phyloP scores from a whole-genome alignment of 2,888 invertebrate genomes.

The Noctua pronuba region DNA sequence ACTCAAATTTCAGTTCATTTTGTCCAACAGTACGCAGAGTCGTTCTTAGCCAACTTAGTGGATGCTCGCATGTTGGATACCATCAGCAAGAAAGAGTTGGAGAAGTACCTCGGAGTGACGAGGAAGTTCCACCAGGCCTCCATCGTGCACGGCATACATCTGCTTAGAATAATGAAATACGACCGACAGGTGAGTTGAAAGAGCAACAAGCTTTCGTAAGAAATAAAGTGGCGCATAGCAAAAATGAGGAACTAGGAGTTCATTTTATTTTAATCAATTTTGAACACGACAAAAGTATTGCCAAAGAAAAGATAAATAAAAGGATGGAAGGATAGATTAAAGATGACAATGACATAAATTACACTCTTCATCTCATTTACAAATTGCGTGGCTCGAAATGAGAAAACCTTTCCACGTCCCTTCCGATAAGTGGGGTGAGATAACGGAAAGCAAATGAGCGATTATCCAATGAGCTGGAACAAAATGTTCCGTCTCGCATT shows the following conservation, averaged over 20 bases:
- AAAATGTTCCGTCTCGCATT: slow-evolving; percentile 75
- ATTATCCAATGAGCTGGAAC: slow-evolving; percentile 79
- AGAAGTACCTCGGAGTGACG: slow-evolving; percentile 97
- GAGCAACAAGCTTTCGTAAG: not conserved
- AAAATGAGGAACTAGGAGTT: not conserved
- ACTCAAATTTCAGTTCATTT: not conserved
- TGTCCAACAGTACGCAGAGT: slow-evolving; percentile 94
- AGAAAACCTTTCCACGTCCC: slow-evolving; percentile 71
- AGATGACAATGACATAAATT: slow-evolving; percentile 60
- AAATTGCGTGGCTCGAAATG: slow-evolving; percentile 65
- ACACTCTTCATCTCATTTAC: slow-evolving; percentile 60
- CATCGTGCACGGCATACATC: slow-evolving; percentile 97
- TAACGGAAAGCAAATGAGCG: slow-evolving; percentile 79
- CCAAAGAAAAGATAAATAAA: slow-evolving; percentile 23
- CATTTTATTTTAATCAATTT: slow-evolving; percentile 14
- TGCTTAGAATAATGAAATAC: slow-evolving; percentile 97
- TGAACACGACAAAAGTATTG: not conserved
- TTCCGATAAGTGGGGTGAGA: slow-evolving; percentile 74
- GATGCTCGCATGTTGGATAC: slow-evolving; percentile 98
- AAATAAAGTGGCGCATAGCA: not conserved
- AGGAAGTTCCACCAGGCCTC: slow-evolving; percentile 98
- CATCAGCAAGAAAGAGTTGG: slow-evolving; percentile 97
- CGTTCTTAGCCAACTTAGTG: slow-evolving; percentile 96
- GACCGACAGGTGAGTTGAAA: slow-evolving; percentile 93
- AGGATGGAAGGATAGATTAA: slow-evolving; percentile 25